phyloP scores from a whole-genome alignment of 2,113 vertebrate genomes.

The Sylvilagus bachmani region DNA sequence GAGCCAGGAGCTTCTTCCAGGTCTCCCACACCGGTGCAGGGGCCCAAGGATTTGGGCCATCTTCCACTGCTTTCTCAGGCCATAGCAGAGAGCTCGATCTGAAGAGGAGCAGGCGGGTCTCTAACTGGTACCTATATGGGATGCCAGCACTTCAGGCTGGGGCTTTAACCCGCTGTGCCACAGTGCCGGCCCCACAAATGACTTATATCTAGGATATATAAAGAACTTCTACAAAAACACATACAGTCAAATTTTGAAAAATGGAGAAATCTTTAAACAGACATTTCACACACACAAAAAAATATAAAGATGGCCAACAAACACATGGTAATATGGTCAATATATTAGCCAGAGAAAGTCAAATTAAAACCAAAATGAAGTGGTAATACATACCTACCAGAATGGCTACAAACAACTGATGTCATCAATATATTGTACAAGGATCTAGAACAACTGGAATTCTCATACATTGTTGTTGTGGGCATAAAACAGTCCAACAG shows the following conservation, averaged over 20 bases:
- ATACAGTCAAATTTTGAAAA: slow-evolving; percentile 26
- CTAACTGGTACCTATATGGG: too few species aligned
- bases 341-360: slow-evolving; percentile 3
- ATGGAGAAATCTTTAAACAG: neutral
- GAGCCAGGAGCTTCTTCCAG: too few species aligned
- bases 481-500: neutral
- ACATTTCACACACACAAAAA: slow-evolving; percentile 40
- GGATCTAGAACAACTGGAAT: neutral
- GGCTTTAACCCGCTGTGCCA: too few species aligned
- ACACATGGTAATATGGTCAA: neutral
- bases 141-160: too few species aligned
- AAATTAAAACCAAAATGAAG: slow-evolving; percentile 38
- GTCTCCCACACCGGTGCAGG: too few species aligned
- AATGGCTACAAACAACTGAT: neutral
- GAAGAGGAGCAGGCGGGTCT: too few species aligned
- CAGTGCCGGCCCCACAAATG: neutral
- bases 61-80: too few species aligned
- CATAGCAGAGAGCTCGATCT: too few species aligned
- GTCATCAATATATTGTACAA: slow-evolving; percentile 17
- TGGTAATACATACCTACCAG: neutral
- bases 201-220: neutral
- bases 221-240: neutral
- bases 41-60: too few species aligned
- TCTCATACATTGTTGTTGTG: slow-evolving; percentile 2
- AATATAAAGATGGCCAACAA: neutral